Evolutionary conservation across 2,113 vertebrate species (phyloP), one percentile per base, ranked within the genome.

Genomic region (Coreoperca whiteheadi): DNA sequence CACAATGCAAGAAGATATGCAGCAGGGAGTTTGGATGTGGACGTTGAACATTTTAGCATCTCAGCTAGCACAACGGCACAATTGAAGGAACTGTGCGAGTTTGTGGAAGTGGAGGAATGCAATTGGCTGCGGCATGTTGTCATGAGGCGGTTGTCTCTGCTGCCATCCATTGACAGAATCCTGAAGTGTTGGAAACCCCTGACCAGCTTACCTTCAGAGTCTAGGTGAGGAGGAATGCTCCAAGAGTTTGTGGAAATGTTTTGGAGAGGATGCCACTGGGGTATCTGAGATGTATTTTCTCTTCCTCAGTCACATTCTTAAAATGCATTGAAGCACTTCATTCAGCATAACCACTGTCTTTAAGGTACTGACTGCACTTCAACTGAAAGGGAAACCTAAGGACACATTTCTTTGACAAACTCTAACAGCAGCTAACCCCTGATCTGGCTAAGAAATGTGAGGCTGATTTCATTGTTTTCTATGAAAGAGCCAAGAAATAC

Each of bases 221-320:
- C n/a, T n/a, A n/a, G n/a, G n/a, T n/a, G n/a, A n/a, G n/a, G 43
- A 67, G 9, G 65, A 67, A 67, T 48, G 43, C 41, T 0, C 18
- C 25, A 28, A 48, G n/a, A n/a, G n/a, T 34, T 61, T 68, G 46
- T 68, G 66, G 65, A 68, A 68, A 30, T 67, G 15, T 21, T 67
- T 48, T 21, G 25, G 4, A 30, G 43, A 32, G 43, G 28, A 48
- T 15, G 3, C 5, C 5, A 65, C 11, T 25, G 39, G 11, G 11
- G 59, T n/a, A n/a, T n/a, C n/a, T n/a, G n/a, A n/a, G n/a, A n/a
- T n/a, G n/a, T n/a, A n/a, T n/a, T n/a, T n/a, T 43, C 63, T 65
- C 6, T 43, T 65, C 14, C 63, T 57, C 56, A 28, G 56, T 65
- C n/a, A n/a, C 25, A 21, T 67, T 30, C 65, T 68, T n/a, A n/a